Percentiles rank a stretch among this genome's conserved stretches.
These are phyloP conservation scores for Archaeoteleia sp. DNA, from an alignment of 2,888 invertebrate species.

Conservation along the genomic window DNA sequence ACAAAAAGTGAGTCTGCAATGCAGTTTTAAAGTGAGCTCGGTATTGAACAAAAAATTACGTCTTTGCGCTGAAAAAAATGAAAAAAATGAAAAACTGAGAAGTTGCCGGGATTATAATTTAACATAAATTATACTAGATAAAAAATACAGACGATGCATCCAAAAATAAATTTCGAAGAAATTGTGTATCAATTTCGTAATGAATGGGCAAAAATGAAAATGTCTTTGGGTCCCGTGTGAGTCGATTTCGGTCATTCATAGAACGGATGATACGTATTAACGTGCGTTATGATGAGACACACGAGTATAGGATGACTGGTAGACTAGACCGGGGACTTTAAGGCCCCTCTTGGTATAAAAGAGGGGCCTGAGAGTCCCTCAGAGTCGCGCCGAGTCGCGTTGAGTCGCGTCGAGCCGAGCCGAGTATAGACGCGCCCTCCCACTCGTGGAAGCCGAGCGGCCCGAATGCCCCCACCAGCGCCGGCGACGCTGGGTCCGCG, in stretches of 20 bases:
- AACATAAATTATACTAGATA: no score
- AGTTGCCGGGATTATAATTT: no score
- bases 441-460: constrained; percentile 15
- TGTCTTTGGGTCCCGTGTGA: constrained; percentile 11
- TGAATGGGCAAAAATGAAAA: constrained; percentile 23
- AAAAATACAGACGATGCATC: no score
- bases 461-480: constrained; percentile 3
- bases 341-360: constrained; percentile 48
- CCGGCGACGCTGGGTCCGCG: constrained; percentile 5
- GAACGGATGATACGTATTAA: constrained; percentile 64
- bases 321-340: constrained; percentile 45
- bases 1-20: no score
- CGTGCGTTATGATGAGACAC: constrained; percentile 65
- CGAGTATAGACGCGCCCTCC: constrained; percentile 22
- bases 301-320: constrained; percentile 72
- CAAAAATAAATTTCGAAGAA: no score
- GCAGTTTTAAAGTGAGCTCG: no score
- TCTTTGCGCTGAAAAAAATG: no score
- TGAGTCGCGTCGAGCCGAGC: no score
- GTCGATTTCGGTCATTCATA: constrained; percentile 35
- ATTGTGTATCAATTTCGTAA: not conserved
- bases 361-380: no score
- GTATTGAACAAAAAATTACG: no score
- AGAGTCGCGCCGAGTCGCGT: no score
- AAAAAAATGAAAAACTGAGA: no score